phyloP scores from a whole-genome alignment of 2,888 invertebrate genomes.

The Lasiommata megera region DNA sequence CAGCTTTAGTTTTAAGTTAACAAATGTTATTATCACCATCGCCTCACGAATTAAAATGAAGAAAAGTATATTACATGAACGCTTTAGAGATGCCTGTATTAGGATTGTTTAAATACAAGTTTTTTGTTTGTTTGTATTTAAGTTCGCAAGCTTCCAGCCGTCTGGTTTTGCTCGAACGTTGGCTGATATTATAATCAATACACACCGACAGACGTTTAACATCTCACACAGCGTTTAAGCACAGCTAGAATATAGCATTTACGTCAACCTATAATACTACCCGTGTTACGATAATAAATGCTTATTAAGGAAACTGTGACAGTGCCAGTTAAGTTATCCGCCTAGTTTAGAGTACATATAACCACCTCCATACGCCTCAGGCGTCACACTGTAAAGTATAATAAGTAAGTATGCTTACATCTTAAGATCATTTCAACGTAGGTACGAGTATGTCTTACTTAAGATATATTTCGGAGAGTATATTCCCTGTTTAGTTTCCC shows the following conservation, averaged over 20 bases:
- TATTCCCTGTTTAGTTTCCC: no score
- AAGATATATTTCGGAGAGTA: no score
- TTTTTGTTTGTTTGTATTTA: no score
- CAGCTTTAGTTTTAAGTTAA: no score
- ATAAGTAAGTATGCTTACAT: background rate
- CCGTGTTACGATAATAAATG: constrained; percentile 18
- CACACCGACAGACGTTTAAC: constrained; percentile 21
- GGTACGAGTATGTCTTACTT: no score
- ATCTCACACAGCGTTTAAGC: constrained; percentile 21
- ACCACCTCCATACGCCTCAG: background rate
- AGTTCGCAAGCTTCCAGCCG: background rate
- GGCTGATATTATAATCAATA: constrained; percentile 29
- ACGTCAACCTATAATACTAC: constrained; percentile 16
- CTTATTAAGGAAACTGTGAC: constrained; percentile 15
- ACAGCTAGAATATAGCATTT: constrained; percentile 20
- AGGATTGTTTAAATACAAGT: no score
- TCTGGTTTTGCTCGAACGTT: constrained; percentile 17
- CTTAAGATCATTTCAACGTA: no score
- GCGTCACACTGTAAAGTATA: background rate
- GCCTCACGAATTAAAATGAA: no score
- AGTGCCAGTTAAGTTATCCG: constrained; percentile 10
- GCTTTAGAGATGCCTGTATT: no score
- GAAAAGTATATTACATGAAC: no score
- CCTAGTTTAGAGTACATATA: constrained; percentile 3
- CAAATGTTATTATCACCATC: no score